Evolutionary conservation across 2,888 invertebrate genomes (phyloP).

Genomic region (Melanchra persicariae): DNA sequence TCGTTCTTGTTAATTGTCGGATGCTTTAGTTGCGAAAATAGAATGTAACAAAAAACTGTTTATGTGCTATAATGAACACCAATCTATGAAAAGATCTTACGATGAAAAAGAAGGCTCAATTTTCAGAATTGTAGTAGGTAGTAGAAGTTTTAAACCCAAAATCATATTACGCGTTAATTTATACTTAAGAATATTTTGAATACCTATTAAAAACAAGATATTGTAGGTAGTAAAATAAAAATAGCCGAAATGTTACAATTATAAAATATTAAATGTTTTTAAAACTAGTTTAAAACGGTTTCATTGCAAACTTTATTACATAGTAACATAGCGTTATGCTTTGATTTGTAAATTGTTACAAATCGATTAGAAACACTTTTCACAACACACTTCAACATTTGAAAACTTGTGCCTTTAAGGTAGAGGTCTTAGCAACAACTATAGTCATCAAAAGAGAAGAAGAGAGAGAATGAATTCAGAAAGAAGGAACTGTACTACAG

Average conservation of each 20-base stretch:
- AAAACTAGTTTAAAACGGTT: slow-evolving; percentile 46
- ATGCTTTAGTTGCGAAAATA: slow-evolving; percentile 31
- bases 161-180: not conserved
- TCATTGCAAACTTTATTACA: slow-evolving; percentile 38
- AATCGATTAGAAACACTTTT: slow-evolving; percentile 39
- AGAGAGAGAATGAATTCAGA: not conserved
- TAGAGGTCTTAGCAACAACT: not conserved
- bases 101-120: not conserved
- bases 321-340: slow-evolving; percentile 43
- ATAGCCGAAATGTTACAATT: slow-evolving; percentile 21
- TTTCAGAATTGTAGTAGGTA: not conserved
- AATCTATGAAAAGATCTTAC: not conserved
- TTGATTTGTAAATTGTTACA: slow-evolving; percentile 51
- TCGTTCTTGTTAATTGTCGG: slow-evolving; percentile 34
- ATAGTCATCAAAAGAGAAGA: not conserved
- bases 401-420: slow-evolving; percentile 3
- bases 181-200: not conserved
- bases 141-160: not conserved
- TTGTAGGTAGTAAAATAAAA: slow-evolving; percentile 14
- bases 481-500: not conserved
- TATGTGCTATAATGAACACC: not conserved
- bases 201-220: not conserved
- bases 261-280: slow-evolving; percentile 46
- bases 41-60: slow-evolving; percentile 6
- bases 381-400: slow-evolving; percentile 6